These are phyloP conservation scores for Stichodactyla mertensii DNA, from an alignment of 64 coral and sea anemone species.

Conservation along the genomic window DNA sequence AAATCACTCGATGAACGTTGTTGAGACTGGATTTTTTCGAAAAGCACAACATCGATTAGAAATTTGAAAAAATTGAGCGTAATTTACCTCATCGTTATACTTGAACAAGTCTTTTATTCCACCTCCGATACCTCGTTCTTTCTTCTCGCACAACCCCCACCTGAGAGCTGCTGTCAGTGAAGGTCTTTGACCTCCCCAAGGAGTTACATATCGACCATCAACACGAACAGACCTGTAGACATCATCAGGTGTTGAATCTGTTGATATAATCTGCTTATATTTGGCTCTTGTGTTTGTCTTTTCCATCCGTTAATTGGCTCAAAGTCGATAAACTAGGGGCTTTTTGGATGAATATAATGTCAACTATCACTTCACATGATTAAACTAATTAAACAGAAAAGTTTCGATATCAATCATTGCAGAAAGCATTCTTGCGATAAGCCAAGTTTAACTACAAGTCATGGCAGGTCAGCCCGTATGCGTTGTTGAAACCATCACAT, in stretches of 20 bases:
- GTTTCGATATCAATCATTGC: not conserved
- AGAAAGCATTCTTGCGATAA: conserved; percentile 14
- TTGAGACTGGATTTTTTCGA: no score
- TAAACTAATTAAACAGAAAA: not conserved
- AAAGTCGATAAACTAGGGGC: not conserved
- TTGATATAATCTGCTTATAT: not conserved
- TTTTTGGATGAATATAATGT: not conserved
- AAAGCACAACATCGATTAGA: no score
- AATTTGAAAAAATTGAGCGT: not conserved
- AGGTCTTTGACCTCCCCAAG: conserved; percentile 37
- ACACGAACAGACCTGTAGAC: conserved; percentile 12
- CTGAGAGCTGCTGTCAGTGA: conserved; percentile 9
- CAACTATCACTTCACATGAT: not conserved
- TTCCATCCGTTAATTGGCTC: not conserved
- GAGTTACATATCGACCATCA: conserved; percentile 48
- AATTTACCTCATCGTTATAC: conserved; percentile 29
- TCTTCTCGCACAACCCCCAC: conserved; percentile 25
- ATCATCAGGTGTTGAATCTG: not conserved
- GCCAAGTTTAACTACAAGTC: not conserved
- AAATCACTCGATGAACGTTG: no score
- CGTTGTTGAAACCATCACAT: not conserved
- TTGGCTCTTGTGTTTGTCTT: not conserved
- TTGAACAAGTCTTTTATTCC: conserved; percentile 27
- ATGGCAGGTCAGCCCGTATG: not conserved
- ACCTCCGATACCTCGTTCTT: conserved; percentile 38